Percentiles rank a stretch among this genome's conserved stretches.
These are phyloP conservation scores for Balanococcus diminutus DNA, from an alignment of 2,888 invertebrate genomes.

Conservation along the genomic window DNA sequence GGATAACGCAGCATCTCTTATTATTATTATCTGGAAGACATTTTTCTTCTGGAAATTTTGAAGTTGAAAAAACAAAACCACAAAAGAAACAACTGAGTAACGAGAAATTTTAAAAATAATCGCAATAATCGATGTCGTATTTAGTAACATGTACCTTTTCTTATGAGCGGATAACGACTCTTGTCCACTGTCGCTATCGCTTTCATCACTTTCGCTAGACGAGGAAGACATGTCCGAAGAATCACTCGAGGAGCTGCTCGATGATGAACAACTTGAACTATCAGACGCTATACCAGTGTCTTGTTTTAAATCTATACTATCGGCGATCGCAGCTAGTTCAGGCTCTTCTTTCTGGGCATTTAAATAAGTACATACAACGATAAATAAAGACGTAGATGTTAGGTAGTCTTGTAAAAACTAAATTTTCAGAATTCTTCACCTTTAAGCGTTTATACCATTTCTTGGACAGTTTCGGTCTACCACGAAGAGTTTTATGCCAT, in stretches of 20 bases:
- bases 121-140: not conserved
- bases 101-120: too few relatives aligned
- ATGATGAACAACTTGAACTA: slow-evolving; percentile 83
- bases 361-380: not conserved
- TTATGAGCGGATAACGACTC: slow-evolving; percentile 88
- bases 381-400: not conserved
- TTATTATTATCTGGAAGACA: not conserved
- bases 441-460: slow-evolving; percentile 77
- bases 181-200: slow-evolving; percentile 77
- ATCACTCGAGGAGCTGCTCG: slow-evolving; percentile 75
- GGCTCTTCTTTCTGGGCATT: slow-evolving; percentile 70
- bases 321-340: slow-evolving; percentile 78
- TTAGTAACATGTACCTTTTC: slow-evolving; percentile 64
- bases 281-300: slow-evolving; percentile 93
- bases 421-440: slow-evolving; percentile 60
- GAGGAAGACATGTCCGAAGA: slow-evolving; percentile 60
- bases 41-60: slow-evolving; percentile 30
- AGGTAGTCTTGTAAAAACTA: not conserved
- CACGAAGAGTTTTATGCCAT: slow-evolving; percentile 96
- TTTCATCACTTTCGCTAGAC: slow-evolving; percentile 66
- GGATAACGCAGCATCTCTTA: not conserved
- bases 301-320: slow-evolving; percentile 81
- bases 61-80: not conserved
- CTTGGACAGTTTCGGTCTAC: slow-evolving; percentile 91
- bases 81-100: too few relatives aligned